Evolutionary conservation across 92 coral and sea anemone genomes (phyloP).

Genomic region (Ricordea florida): DNA sequence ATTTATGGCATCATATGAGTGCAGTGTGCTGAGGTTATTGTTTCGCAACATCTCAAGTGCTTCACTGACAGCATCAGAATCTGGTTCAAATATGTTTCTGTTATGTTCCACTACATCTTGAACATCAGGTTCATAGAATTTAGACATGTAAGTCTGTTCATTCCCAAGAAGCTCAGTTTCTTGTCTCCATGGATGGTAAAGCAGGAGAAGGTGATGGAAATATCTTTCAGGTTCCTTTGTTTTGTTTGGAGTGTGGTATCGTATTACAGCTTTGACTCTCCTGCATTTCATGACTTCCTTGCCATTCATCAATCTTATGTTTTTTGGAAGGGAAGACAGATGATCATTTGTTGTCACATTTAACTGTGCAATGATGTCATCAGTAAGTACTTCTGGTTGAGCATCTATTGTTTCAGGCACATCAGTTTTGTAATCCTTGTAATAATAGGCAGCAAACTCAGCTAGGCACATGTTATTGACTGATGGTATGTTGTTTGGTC

Average conservation of each 20-base stretch:
- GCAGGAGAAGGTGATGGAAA: conserved; percentile 42
- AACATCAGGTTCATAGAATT: conserved; percentile 64
- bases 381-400: conserved; percentile 37
- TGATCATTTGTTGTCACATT: neutral
- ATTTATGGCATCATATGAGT: conserved; percentile 62
- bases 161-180: conserved; percentile 47
- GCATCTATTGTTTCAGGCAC: conserved; percentile 10
- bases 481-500: conserved; percentile 20
- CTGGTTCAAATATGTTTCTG: conserved; percentile 58
- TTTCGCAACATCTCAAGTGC: conserved; percentile 62
- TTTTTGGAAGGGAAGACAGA: conserved; percentile 9
- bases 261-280: conserved; percentile 29
- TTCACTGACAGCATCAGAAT: conserved; percentile 63
- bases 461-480: conserved; percentile 38
- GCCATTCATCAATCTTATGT: conserved; percentile 27
- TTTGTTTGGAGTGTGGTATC: conserved; percentile 51
- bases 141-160: conserved; percentile 62
- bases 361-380: conserved; percentile 20
- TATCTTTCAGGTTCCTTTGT: conserved; percentile 42
- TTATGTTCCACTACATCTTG: conserved; percentile 54
- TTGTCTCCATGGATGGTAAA: conserved; percentile 53
- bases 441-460: conserved; percentile 40
- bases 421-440: conserved; percentile 20
- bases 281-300: conserved; percentile 41
- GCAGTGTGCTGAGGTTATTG: conserved; percentile 15